phyloP scores from a whole-genome alignment of 2,113 vertebrate species.

The Sisor rabdophorus region DNA sequence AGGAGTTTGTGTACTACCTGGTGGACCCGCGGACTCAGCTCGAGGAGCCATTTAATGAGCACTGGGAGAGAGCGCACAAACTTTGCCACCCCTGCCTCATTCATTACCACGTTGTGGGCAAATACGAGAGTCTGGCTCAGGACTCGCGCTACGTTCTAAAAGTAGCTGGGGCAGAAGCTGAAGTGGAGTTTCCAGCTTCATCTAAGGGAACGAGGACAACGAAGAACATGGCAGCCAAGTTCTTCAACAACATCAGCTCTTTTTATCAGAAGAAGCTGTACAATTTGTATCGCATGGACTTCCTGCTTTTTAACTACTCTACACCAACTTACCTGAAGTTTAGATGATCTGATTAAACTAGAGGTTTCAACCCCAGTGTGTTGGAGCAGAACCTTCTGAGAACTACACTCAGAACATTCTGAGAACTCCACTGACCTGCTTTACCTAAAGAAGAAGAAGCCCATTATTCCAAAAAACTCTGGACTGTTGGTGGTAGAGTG shows the following conservation, averaged over 20 bases:
- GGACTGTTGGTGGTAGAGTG: no score
- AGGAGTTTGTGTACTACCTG: slow-evolving; percentile 89
- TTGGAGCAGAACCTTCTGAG: no score
- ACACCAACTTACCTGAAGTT: slow-evolving; percentile 81
- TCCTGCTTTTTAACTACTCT: slow-evolving; percentile 92
- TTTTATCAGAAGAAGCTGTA: slow-evolving; percentile 90
- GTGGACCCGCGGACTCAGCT: slow-evolving; percentile 84
- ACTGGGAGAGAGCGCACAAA: slow-evolving; percentile 90
- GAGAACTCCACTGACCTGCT: no score
- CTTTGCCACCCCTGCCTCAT: slow-evolving; percentile 92
- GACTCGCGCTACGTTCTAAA: slow-evolving; percentile 83
- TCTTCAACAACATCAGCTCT: slow-evolving; percentile 84
- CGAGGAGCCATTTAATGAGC: slow-evolving; percentile 87
- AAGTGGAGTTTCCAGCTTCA: slow-evolving; percentile 73
- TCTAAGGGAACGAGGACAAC: slow-evolving; percentile 75
- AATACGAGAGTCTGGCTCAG: slow-evolving; percentile 85
- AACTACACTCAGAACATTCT: no score
- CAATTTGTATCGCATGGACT: slow-evolving; percentile 93
- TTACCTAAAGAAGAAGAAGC: no score
- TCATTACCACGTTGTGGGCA: slow-evolving; percentile 89
- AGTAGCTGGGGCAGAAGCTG: slow-evolving; percentile 68
- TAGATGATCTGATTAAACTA: no score
- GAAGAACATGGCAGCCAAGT: slow-evolving; percentile 72
- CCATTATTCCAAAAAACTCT: no score
- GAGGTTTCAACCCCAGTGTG: no score